Conservation (phyloP, 1,140 invertebrate species). For the Zaprionus africanus region DNA sequence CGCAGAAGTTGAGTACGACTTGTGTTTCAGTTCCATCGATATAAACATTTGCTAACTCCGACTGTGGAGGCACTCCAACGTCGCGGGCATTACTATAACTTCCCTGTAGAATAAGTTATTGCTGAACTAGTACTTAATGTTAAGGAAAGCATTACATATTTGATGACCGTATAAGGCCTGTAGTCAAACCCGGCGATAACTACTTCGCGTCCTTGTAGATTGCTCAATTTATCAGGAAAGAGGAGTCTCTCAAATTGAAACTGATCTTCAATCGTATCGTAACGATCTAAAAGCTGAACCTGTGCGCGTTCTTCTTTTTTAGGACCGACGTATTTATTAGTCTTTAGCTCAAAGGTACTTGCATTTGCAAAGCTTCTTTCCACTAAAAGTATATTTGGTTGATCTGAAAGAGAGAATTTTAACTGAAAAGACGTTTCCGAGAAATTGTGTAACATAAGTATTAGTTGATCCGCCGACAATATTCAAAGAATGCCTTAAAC, state of each 20-base stretch:
- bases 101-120: conserved; percentile 19
- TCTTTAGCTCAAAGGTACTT: conserved; percentile 62
- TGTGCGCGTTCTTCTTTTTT: conserved; percentile 43
- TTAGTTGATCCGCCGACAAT: no score
- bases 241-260: conserved; percentile 36
- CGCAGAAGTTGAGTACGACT: conserved; percentile 68
- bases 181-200: conserved; percentile 69
- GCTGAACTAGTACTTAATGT: neutral
- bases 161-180: conserved; percentile 68
- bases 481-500: no score
- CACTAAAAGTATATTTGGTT: conserved; percentile 68
- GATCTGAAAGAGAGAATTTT: conserved; percentile 46
- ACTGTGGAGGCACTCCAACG: conserved; percentile 24
- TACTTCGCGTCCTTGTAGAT: conserved; percentile 70
- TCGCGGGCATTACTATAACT: conserved; percentile 40
- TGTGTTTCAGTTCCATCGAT: conserved; percentile 74
- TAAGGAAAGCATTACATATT: conserved; percentile 40
- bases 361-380: conserved; percentile 11
- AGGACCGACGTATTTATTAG: conserved; percentile 73
- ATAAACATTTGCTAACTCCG: conserved; percentile 28
- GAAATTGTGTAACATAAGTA: neutral
- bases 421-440: neutral
- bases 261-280: conserved; percentile 16
- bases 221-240: conserved; percentile 62
- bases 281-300: conserved; percentile 55